Percentiles rank a stretch among this genome's conserved stretches.
phyloP scores from a whole-genome alignment of 2,888 invertebrate genomes.

The Dasypogon diadema region DNA sequence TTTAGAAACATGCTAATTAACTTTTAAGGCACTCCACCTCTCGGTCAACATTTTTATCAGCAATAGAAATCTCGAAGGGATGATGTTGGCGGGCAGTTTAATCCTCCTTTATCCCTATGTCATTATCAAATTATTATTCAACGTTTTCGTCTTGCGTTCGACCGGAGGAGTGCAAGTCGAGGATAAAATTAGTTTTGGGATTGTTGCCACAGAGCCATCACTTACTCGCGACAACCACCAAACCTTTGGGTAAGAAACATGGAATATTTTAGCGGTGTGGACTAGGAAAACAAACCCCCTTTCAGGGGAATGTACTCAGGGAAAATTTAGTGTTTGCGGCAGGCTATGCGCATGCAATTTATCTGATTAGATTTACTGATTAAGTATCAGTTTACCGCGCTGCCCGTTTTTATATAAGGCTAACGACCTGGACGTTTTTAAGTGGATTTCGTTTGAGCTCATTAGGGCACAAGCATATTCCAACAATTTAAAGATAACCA shows the following conservation, averaged over 20 bases:
- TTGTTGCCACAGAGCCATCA: not conserved
- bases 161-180: not conserved
- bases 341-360: conserved; percentile 52
- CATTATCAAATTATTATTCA: conserved; percentile 47
- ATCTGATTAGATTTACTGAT: conserved; percentile 51
- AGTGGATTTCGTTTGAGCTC: conserved; percentile 14
- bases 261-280: conserved; percentile 27
- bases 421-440: conserved; percentile 24
- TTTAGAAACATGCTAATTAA: conserved; percentile 55
- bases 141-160: not conserved
- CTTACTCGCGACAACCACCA: conserved; percentile 13
- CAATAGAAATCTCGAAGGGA: conserved; percentile 41
- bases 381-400: conserved; percentile 10
- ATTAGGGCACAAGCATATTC: no score
- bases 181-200: not conserved
- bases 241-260: not conserved
- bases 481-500: no score
- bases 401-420: not conserved
- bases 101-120: conserved; percentile 45
- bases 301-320: not conserved
- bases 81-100: conserved; percentile 44
- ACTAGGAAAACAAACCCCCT: conserved; percentile 24
- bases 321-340: conserved; percentile 14
- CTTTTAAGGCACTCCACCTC: conserved; percentile 56
- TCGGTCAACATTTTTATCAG: conserved; percentile 50